Percentiles rank a stretch among this genome's conserved stretches.
phyloP scores from a whole-genome alignment of 1,140 invertebrate genomes.

The Drosophila simulans region DNA sequence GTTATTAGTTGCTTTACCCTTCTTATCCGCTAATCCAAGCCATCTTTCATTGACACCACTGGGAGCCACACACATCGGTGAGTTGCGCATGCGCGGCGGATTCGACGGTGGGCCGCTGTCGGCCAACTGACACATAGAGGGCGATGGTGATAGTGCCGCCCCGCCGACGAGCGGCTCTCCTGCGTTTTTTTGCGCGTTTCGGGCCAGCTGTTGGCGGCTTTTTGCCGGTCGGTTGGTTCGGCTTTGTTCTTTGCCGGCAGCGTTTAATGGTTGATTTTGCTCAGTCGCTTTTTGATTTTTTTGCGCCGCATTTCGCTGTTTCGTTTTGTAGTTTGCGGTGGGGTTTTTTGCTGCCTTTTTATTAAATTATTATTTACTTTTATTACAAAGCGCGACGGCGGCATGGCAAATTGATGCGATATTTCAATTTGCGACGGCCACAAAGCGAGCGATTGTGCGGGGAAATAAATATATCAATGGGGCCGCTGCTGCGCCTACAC shows the following conservation, averaged over 20 bases:
- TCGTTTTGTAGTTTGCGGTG: slow-evolving; percentile 39
- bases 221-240: slow-evolving; percentile 52
- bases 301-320: slow-evolving; percentile 17
- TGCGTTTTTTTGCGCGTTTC: slow-evolving; percentile 8
- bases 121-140: slow-evolving; percentile 40
- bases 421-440: slow-evolving; percentile 79
- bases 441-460: slow-evolving; percentile 31
- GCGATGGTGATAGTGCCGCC: slow-evolving; percentile 27
- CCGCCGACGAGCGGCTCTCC: slow-evolving; percentile 3
- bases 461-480: slow-evolving; percentile 64
- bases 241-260: slow-evolving; percentile 79
- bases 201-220: slow-evolving; percentile 71
- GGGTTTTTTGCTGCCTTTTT: slow-evolving; percentile 50
- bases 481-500: slow-evolving; percentile 50
- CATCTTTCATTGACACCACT: neutral
- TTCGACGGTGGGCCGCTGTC: slow-evolving; percentile 28
- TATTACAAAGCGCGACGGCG: slow-evolving; percentile 79
- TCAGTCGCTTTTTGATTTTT: slow-evolving; percentile 37
- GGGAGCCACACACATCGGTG: slow-evolving; percentile 48
- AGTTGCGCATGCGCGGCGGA: slow-evolving; percentile 47
- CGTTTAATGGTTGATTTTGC: slow-evolving; percentile 73
- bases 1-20: too few relatives aligned
- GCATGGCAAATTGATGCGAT: slow-evolving; percentile 80
- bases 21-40: too few relatives aligned
- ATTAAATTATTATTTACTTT: slow-evolving; percentile 83